Base-by-base conservation (phyloP, 2,113 vertebrate genomes). In the Ibidorhyncha struthersii region DNA sequence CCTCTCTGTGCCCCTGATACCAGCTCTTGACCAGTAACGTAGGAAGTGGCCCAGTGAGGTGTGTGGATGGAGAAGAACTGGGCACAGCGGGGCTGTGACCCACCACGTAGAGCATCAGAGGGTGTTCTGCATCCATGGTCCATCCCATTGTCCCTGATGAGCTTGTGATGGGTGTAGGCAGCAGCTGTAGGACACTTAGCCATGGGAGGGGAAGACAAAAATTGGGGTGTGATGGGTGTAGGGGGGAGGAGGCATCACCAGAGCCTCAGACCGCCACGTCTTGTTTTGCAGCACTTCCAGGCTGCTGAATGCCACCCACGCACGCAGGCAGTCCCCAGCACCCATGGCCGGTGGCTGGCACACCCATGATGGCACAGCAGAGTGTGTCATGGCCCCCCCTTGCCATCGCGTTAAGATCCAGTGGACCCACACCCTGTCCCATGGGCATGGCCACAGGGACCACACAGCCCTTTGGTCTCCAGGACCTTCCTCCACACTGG, bases 281-380 rank as follows among this genome's bases (percentile, higher is more conserved):
- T 84, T 40, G n/a, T 55, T 89, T 73, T 89, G 80, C 86, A 93
- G 73, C 73, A 84, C 80, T 73, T 84, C 80, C 91, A 89, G 80
- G 86, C 73, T 93, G 86, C 86, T 49, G 59, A 84, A 61, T 61
- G 86, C 80, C 86, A 73, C 91, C 72, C 80, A 84, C 59, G 1
- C 84, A 82, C n/a, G 49, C 78, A 29, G 52, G 38, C 49, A 29
- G 70, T 63, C 62, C 49, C 77, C 49, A 49, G 77, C 40, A 23
- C 25, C 53, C 53, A 27, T 22, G 61, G 61, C 40, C 4, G 3
- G 70, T 23, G 36, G 40, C 26, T 29, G 58, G 22, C 47, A 86
- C 34, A 27, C 20, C 55, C 43, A 1, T 10, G 50, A 12, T 8
- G 27, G 59, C 45, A 14, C 12, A 4, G 25, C 3, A 1, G 27